Evolutionary conservation across 2,888 invertebrate species (phyloP).

Genomic region (Sericinus montela): DNA sequence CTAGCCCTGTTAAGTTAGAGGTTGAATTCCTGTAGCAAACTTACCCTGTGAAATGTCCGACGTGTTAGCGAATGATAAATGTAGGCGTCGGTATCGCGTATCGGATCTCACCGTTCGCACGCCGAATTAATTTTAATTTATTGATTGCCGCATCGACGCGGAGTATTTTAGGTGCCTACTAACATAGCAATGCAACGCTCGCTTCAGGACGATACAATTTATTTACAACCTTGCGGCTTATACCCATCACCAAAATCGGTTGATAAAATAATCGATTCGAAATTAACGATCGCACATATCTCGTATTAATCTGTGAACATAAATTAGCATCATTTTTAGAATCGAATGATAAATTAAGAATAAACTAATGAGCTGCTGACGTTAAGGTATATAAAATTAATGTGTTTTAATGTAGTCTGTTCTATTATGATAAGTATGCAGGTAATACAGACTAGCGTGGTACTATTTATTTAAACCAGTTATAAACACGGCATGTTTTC

Average conservation of each 20-base stretch:
- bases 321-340: not conserved
- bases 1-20: constrained; percentile 52
- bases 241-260: not conserved
- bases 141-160: constrained; percentile 74
- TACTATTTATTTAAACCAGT: not conserved
- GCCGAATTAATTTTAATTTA: constrained; percentile 80
- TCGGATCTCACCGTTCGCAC: constrained; percentile 78
- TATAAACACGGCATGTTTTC: not conserved
- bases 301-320: not conserved
- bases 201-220: constrained; percentile 52
- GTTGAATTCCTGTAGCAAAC: constrained; percentile 51
- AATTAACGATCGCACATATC: not conserved
- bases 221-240: constrained; percentile 36
- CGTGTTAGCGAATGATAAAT: constrained; percentile 79
- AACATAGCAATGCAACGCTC: constrained; percentile 48
- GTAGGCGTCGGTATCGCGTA: constrained; percentile 78
- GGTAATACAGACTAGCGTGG: constrained; percentile 5
- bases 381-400: constrained; percentile 1
- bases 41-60: constrained; percentile 72
- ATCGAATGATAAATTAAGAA: constrained; percentile 5
- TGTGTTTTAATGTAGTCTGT: constrained; percentile 34
- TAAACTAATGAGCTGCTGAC: constrained; percentile 9
- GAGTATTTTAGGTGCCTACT: constrained; percentile 75
- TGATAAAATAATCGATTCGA: not conserved
- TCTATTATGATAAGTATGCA: constrained; percentile 34